These are phyloP conservation scores for Dromococcyx pavoninus DNA, from an alignment of 2,797 vertebrate genomes.

Conservation along the genomic window DNA sequence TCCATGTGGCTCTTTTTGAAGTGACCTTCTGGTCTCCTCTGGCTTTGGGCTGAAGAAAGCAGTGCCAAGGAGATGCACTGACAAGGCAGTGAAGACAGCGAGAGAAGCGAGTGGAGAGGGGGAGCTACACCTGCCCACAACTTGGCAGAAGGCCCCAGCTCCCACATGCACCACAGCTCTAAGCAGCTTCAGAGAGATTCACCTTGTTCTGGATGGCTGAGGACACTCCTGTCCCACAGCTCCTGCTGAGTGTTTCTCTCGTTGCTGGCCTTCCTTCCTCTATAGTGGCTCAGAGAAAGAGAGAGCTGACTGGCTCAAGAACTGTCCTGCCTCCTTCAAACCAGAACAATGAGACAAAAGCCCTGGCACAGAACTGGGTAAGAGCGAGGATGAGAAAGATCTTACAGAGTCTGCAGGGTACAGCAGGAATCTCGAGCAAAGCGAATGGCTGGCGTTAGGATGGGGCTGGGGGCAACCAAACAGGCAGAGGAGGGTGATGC, in stretches of 20 bases:
- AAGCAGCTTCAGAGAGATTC: background rate
- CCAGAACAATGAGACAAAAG: background rate
- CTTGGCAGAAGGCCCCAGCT: background rate
- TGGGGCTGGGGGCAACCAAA: background rate
- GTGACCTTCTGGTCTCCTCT: background rate
- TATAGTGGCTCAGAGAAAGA: background rate
- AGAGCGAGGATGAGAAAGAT: background rate
- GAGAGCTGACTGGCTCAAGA: background rate
- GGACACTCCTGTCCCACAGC: background rate
- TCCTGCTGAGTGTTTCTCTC: background rate
- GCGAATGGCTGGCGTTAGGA: background rate
- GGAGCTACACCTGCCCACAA: background rate
- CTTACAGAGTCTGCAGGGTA: background rate
- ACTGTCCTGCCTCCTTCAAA: background rate
- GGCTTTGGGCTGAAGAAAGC: background rate
- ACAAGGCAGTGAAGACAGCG: background rate
- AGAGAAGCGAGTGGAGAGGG: background rate
- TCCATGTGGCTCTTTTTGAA: background rate
- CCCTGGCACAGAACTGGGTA: background rate
- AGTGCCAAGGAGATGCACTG: background rate
- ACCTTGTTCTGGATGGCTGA: rapidly evolving
- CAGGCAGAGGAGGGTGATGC: background rate
- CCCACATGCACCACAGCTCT: background rate
- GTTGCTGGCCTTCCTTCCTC: background rate
- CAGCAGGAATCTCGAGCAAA: background rate